Conservation (phyloP, 1,140 invertebrate species). For the Muscidifurax raptorellus region DNA sequence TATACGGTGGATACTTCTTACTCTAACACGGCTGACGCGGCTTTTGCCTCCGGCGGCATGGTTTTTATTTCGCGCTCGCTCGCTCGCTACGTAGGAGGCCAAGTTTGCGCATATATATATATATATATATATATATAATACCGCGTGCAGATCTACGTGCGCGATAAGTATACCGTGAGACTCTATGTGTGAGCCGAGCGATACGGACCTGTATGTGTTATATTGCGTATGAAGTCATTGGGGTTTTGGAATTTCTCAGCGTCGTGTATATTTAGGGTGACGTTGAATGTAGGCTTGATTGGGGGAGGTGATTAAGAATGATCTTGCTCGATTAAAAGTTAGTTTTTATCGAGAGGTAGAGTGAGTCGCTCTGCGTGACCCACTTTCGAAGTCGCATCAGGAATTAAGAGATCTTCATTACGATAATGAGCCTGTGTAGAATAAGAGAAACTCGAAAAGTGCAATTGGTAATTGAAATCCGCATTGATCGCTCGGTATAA, state of each 20-base stretch:
- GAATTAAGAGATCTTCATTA: neutral
- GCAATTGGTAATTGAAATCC: conserved; percentile 11
- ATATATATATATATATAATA: too few species aligned
- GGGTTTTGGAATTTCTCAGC: neutral
- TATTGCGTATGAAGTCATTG: conserved; percentile 11
- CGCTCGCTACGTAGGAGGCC: too few species aligned
- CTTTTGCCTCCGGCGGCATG: neutral
- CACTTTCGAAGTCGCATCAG: neutral
- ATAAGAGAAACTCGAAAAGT: neutral
- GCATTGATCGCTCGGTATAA: conserved; percentile 14
- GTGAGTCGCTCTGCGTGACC: neutral
- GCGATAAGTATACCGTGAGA: conserved; percentile 9
- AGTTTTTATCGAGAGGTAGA: too few species aligned
- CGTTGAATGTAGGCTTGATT: too few species aligned
- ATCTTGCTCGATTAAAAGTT: neutral
- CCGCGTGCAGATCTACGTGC: conserved; percentile 21
- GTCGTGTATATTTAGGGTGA: neutral
- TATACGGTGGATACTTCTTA: conserved; percentile 16
- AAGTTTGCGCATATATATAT: neutral
- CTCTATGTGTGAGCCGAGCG: neutral
- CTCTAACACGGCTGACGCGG: neutral
- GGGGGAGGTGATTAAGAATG: neutral
- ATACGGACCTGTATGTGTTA: too few species aligned
- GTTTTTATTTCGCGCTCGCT: conserved; percentile 13
- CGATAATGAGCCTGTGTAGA: neutral